Percentiles rank a stretch among this genome's conserved stretches.
These are phyloP conservation scores for Ispidina lecontei DNA, from an alignment of 2,797 vertebrate genomes.

Conservation along the genomic window DNA sequence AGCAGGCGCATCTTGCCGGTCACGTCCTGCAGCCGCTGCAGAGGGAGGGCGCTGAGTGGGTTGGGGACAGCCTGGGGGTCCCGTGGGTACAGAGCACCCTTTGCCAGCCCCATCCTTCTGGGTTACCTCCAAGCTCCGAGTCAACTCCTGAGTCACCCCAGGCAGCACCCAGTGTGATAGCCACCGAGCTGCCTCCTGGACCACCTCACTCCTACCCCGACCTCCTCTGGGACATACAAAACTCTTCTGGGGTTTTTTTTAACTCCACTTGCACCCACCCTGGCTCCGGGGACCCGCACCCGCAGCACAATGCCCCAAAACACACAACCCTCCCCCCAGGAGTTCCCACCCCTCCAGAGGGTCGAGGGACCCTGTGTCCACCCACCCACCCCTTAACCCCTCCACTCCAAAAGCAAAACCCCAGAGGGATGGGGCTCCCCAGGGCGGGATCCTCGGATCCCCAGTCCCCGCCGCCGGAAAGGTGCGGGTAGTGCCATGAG, in stretches of 20 bases:
- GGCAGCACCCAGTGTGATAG: not conserved
- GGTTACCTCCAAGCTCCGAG: not conserved
- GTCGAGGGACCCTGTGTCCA: not conserved
- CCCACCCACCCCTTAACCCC: not conserved
- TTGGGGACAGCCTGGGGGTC: not conserved
- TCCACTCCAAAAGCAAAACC: not conserved
- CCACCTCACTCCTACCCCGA: not conserved
- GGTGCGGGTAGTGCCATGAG: not conserved
- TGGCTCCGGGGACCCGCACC: too few relatives aligned
- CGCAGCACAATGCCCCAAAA: not conserved
- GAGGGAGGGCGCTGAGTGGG: not conserved
- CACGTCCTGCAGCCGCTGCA: not conserved
- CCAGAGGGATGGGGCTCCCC: not conserved
- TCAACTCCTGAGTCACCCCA: accelerated
- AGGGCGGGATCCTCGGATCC: not conserved
- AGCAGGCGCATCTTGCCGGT: not conserved
- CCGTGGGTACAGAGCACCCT: not conserved
- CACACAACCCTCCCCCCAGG: accelerated
- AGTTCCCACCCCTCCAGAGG: too few relatives aligned
- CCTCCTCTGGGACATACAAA: accelerated
- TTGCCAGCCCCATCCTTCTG: accelerated
- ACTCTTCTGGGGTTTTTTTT: not conserved
- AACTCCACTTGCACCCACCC: not conserved
- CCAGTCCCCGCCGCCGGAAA: not conserved
- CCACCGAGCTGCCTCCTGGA: accelerated